phyloP scores from a whole-genome alignment of 2,888 invertebrate genomes.

The Ischnura elegans region DNA sequence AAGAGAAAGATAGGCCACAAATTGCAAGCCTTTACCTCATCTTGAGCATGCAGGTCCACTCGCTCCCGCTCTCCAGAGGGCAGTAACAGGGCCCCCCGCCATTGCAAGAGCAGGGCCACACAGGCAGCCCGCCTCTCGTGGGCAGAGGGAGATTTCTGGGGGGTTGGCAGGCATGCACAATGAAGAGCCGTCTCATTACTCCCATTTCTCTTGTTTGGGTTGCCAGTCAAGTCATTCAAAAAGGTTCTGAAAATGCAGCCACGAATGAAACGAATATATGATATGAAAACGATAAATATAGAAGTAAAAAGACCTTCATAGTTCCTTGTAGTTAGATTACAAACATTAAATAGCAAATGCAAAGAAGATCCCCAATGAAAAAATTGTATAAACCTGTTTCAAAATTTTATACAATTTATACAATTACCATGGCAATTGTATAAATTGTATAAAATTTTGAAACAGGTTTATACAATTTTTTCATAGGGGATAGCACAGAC shows the following conservation, averaged over 20 bases:
- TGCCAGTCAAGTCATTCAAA: conserved; percentile 83
- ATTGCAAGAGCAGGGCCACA: conserved; percentile 82
- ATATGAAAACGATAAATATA: neutral
- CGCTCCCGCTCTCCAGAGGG: conserved; percentile 81
- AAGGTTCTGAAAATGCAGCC: conserved; percentile 79
- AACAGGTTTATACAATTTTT: too few relatives aligned
- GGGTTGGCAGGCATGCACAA: conserved; percentile 80
- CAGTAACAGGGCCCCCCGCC: conserved; percentile 81
- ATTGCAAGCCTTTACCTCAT: conserved; percentile 78
- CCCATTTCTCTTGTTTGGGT: conserved; percentile 85
- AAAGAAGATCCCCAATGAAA: too few relatives aligned
- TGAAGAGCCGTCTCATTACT: conserved; percentile 83
- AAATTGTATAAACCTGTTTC: too few relatives aligned
- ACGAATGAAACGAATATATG: neutral
- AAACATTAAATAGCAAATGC: too few relatives aligned
- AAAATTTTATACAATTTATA: too few relatives aligned
- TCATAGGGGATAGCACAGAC: too few relatives aligned
- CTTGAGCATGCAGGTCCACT: conserved; percentile 81
- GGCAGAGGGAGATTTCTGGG: conserved; percentile 77
- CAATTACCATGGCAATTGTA: too few relatives aligned
- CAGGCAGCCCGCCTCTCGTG: conserved; percentile 82
- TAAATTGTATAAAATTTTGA: too few relatives aligned
- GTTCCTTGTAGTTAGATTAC: too few relatives aligned
- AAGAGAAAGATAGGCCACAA: neutral
- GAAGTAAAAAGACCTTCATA: too few relatives aligned